phyloP scores from a whole-genome alignment of 2,888 invertebrate species.

The Drosophila picticornis region DNA sequence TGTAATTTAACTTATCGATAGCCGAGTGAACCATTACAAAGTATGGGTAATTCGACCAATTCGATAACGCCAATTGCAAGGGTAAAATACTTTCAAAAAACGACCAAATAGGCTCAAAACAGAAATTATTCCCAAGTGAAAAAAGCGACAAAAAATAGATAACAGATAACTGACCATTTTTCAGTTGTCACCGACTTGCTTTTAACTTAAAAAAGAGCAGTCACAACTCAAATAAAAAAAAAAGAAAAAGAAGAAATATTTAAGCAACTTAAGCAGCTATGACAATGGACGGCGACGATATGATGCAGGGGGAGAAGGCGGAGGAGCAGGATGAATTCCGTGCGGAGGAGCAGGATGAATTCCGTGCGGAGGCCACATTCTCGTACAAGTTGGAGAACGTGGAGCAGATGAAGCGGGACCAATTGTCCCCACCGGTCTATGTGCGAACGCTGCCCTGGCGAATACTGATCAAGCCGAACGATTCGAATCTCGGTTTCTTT shows the following conservation, averaged over 20 bases:
- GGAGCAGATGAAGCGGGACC: conserved; percentile 91
- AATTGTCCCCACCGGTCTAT: conserved; percentile 95
- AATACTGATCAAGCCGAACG: conserved; percentile 97
- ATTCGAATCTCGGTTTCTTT: conserved; percentile 90
- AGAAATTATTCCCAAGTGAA: background rate
- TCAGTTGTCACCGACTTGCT: background rate
- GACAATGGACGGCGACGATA: conserved; percentile 77
- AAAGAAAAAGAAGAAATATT: background rate
- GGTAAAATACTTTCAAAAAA: no score
- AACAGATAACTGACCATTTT: background rate
- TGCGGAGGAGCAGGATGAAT: conserved; percentile 87
- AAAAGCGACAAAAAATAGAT: background rate
- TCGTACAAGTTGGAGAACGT: conserved; percentile 94
- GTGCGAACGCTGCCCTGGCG: conserved; percentile 99
- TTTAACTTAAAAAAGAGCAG: background rate
- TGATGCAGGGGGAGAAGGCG: background rate
- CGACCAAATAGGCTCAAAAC: no score
- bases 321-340: conserved; percentile 82
- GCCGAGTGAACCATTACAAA: background rate
- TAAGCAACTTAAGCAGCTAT: background rate
- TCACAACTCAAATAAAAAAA: background rate
- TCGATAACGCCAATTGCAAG: background rate
- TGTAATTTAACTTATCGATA: background rate
- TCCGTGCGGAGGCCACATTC: conserved; percentile 93
- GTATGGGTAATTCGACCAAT: background rate